Base-by-base conservation (phyloP, 2,888 invertebrate species). In the Caenorhabditis becei region DNA sequence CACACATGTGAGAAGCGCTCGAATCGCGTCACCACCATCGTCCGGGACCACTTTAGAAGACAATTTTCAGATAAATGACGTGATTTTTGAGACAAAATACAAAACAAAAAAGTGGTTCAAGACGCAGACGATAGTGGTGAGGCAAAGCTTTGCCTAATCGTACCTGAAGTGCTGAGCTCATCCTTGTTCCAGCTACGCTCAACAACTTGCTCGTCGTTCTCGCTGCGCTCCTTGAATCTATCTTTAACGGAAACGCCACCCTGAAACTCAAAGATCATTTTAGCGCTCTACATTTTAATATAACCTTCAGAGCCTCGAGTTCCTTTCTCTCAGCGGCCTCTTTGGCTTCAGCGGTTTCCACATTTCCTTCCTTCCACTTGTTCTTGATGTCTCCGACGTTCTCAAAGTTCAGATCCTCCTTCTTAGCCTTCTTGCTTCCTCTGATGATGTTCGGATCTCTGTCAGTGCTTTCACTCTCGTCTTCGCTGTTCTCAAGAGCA, bases 351-450 rank as follows among this genome's bases (percentile, higher is more conserved):
- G 91, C 90, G 1, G 84, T 88, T 82, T 90, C 89, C 26, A 91
- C 88, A 51, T 89, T 89, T 23, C 91, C 91, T 18, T 90, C 89
- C 83, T 91, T 89, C 91, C 91, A 91, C 63, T 90, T 91, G 67
- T 89, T 87, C 71, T 91, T 91, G 56, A 91, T 85, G 54, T 85
- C 88, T 72, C 88, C 90, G 65, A 91, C 87, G 61, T 86, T 85
- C 18, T 87, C 86, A 63, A 88, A 86, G 54, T 87, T 78, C 7
- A 88, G 80, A 24, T 86, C 83, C 37, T 86, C 86, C 51, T 85
- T 85, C 58, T 83, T 77, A 23, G 63, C 61, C 70, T 87, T 85
- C 28, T 83, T 83, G 28, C 78, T 77, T 54, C 79, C 83, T 67
- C 86, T 58, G 23, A 88, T 62, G 18, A 88, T 85, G 69, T 87